These are phyloP conservation scores for Leucopternis melanops DNA, from an alignment of 2,113 vertebrate genomes.

Conservation along the genomic window DNA sequence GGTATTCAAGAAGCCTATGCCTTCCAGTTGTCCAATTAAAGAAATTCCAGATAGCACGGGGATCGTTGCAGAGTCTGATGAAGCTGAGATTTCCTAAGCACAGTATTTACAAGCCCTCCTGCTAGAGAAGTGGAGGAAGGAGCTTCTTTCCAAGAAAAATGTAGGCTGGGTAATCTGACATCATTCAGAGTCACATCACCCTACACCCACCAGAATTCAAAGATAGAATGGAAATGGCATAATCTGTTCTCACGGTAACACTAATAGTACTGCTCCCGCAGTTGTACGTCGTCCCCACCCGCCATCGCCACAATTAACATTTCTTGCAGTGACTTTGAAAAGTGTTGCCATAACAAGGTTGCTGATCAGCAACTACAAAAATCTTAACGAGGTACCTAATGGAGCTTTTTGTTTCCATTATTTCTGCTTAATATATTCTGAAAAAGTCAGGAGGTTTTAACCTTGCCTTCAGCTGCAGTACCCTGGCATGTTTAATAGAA, in stretches of 20 bases:
- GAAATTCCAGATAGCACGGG: neutral
- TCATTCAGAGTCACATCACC: conserved; percentile 60
- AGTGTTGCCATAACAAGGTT: conserved; percentile 51
- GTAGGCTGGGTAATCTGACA: conserved; percentile 58
- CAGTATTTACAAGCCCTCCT: neutral
- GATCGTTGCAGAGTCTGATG: neutral
- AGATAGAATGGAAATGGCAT: conserved; percentile 61
- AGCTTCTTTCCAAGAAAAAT: conserved; percentile 66
- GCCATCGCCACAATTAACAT: conserved; percentile 4
- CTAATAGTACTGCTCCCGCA: conserved; percentile 32
- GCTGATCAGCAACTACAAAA: conserved; percentile 44
- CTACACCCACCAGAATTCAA: conserved; percentile 45
- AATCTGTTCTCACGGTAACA: conserved; percentile 46
- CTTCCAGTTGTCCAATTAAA: neutral
- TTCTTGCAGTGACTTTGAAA: conserved; percentile 42
- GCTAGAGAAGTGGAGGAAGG: conserved; percentile 26
- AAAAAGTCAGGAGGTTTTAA: conserved; percentile 58
- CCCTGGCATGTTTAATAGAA: neutral
- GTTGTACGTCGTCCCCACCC: conserved; percentile 7
- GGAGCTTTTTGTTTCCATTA: conserved; percentile 54
- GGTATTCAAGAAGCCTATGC: neutral
- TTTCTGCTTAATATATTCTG: conserved; percentile 63
- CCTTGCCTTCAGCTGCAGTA: neutral
- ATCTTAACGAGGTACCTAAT: conserved; percentile 50
- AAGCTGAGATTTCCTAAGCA: neutral